Conservation (phyloP, 92 coral and sea anemone genomes). For the Palythoa grandiflora region DNA sequence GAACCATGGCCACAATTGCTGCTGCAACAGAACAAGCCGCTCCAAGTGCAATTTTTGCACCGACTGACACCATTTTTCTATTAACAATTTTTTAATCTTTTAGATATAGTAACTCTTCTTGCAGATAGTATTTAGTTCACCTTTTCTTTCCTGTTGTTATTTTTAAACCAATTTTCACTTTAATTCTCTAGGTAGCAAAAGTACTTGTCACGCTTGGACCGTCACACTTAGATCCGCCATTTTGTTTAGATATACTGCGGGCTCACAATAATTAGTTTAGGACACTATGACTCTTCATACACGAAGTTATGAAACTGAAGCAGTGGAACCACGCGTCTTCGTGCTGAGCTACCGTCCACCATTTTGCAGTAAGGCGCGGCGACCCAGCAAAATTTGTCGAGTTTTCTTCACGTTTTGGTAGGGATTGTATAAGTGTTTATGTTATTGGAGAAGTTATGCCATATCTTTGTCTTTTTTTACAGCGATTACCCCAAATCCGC, state of each 20-base stretch:
- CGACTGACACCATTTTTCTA: slow-evolving; percentile 70
- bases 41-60: slow-evolving; percentile 81
- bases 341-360: slow-evolving; percentile 77
- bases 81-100: neutral
- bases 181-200: neutral
- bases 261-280: neutral
- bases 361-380: slow-evolving; percentile 80
- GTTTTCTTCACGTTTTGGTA: slow-evolving; percentile 59
- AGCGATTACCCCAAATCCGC: neutral
- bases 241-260: slow-evolving; percentile 33
- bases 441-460: neutral
- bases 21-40: slow-evolving; percentile 89
- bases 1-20: slow-evolving; percentile 79
- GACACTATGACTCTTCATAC: slow-evolving; percentile 7
- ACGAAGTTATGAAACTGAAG: slow-evolving; percentile 37
- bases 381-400: slow-evolving; percentile 71
- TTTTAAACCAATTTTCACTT: neutral
- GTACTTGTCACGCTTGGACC: too few species aligned
- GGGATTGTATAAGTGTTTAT: slow-evolving; percentile 5
- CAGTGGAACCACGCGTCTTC: slow-evolving; percentile 84
- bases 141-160: neutral
- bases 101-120: neutral
- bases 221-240: slow-evolving; percentile 10
- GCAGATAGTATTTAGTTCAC: neutral
- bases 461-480: neutral